phyloP scores from a whole-genome alignment of 1,140 invertebrate genomes.

The Bathynomus jamesi region DNA sequence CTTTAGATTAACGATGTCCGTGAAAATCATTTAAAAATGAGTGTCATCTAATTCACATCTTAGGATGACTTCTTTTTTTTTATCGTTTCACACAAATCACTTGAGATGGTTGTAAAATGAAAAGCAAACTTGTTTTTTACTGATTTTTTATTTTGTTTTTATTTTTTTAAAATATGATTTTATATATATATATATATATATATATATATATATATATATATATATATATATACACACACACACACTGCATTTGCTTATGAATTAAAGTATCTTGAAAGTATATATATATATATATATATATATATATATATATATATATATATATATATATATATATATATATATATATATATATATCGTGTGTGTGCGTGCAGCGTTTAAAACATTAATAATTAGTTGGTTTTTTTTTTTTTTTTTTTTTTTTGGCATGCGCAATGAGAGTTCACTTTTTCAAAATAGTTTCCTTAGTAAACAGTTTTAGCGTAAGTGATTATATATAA shows the following conservation, averaged over 20 bases:
- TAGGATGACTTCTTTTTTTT: too few relatives aligned
- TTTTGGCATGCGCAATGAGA: too few relatives aligned
- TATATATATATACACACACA: not conserved
- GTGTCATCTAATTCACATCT: too few relatives aligned
- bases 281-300: conserved; percentile 16
- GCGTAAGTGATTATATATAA: too few relatives aligned
- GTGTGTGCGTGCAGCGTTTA: not conserved
- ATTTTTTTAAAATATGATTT: not conserved
- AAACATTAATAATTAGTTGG: too few relatives aligned
- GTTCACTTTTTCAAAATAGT: too few relatives aligned
- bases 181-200: not conserved
- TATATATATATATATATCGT: conserved; percentile 11
- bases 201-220: conserved; percentile 17
- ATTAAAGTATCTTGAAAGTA: conserved; percentile 15
- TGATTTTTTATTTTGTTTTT: not conserved
- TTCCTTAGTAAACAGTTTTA: too few relatives aligned
- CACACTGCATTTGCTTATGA: conserved; percentile 4
- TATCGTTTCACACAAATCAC: too few relatives aligned
- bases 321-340: conserved; percentile 15
- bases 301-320: conserved; percentile 19
- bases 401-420: too few relatives aligned
- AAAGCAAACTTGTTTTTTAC: not conserved
- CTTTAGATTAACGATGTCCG: too few relatives aligned
- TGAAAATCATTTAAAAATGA: too few relatives aligned
- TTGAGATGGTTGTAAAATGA: too few relatives aligned